Evolutionary conservation across 2,797 vertebrate species (phyloP).

Genomic region (Pseudochirops cupreus): DNA sequence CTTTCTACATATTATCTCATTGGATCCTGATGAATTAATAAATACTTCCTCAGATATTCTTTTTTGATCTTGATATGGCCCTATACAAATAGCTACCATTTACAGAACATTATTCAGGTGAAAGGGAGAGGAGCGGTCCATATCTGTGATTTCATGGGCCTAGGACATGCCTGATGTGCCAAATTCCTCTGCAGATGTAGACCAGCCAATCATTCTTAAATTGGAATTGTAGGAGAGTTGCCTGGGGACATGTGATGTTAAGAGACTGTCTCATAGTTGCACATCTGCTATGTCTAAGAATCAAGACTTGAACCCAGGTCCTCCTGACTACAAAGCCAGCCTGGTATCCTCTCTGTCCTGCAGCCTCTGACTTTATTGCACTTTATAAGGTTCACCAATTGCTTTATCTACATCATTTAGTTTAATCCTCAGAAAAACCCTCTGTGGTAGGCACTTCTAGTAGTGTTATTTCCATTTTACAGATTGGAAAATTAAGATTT

Average conservation of each 20-base stretch:
- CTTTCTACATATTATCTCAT: not conserved
- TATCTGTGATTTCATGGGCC: not conserved
- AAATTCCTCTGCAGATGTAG: not conserved
- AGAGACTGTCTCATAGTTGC: not conserved
- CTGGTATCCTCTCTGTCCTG: not conserved
- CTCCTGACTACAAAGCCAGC: not conserved
- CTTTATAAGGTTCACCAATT: not conserved
- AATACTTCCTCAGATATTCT: not conserved
- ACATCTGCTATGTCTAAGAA: not conserved
- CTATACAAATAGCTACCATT: not conserved
- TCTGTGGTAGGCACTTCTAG: not conserved
- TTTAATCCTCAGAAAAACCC: not conserved
- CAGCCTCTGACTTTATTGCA: not conserved
- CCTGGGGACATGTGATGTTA: not conserved
- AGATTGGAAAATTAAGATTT: not conserved
- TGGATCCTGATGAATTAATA: not conserved
- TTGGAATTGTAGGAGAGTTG: not conserved
- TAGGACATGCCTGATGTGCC: not conserved
- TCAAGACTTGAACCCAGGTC: conserved; percentile 14
- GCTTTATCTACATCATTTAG: conserved; percentile 18
- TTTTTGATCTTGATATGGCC: not conserved
- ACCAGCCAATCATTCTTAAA: not conserved
- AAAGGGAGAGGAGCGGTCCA: not conserved
- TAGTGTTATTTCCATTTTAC: not conserved
- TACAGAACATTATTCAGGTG: not conserved